Base-by-base conservation (phyloP, 2,797 vertebrate species). In the Anolis apletophallus region DNA sequence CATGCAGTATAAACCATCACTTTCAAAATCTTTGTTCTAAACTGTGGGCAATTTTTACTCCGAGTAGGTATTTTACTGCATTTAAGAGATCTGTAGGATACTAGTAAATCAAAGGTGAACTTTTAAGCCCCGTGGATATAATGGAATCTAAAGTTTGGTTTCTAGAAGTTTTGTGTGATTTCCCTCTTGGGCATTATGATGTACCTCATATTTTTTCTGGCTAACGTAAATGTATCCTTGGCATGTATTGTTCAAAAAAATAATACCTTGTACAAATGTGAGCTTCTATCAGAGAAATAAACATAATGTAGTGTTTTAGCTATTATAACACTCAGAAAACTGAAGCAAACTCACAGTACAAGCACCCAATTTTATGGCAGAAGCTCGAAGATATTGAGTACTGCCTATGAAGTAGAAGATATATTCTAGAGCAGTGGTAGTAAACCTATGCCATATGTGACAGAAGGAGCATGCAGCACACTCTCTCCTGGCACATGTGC, bases 1-100 rank as follows among this genome's bases (percentile, higher is more conserved):
- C 89, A 87, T 88, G 93, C 81, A 83, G 95, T 96, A 96, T 96
- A 96, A 96, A 96, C 92, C 88, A 93, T 89, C 83, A 94, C 91
- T 96, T 95, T 93, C 12, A 74, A 95, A 96, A 91, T 93, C 93
- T 96, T 96, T 96, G 95, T 93, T 95, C 92, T 95, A 91, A 96
- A 96, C 91, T 93, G 83, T 90, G 91, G 90, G 89, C 92, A 94
- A 64, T 96, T 94, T 83, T 96, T 96, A 96, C 96, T 95, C 90
- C 91, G 93, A 95, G 94, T 89, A 94, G 87, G 87, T 77, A 89
- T 95, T 96, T 95, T 91, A 91, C 91, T 93, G 85, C 88, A 85
- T 94, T 96, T 96, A 94, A 95, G 95, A 95, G 91, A 93, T 95
- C 95, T 95, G 96, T 83, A 92, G 95, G 94, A 94, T 91, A 55